Conservation (phyloP, 2,113 vertebrate species). For the Triplophysa dalaica region DNA sequence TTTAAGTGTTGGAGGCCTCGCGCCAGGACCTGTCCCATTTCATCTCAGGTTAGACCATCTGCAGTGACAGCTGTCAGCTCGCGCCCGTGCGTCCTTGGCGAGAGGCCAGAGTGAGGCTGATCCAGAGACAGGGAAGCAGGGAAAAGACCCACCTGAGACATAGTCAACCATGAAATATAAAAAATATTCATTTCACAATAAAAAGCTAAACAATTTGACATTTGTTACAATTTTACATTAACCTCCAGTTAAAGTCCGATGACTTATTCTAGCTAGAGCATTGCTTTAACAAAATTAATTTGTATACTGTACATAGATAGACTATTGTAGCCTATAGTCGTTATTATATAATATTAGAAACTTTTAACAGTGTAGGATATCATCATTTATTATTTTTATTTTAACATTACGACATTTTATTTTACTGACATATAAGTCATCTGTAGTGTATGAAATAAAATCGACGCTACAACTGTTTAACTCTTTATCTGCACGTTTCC, state of each 20-base stretch:
- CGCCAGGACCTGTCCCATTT: slow-evolving; percentile 61
- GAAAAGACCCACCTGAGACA: not conserved
- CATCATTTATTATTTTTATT: too few species aligned
- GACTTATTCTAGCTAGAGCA: too few species aligned
- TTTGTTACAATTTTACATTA: not conserved
- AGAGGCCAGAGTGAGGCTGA: slow-evolving; percentile 41
- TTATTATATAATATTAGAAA: too few species aligned
- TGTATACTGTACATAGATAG: too few species aligned
- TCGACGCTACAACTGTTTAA: not conserved
- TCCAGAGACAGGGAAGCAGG: not conserved
- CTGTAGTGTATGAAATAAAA: too few species aligned
- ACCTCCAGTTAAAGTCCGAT: not conserved
- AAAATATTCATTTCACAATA: too few species aligned
- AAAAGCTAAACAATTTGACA: too few species aligned
- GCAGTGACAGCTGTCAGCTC: slow-evolving; percentile 72
- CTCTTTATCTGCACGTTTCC: not conserved
- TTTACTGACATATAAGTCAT: too few species aligned
- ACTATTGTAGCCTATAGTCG: too few species aligned
- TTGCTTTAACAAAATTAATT: not conserved
- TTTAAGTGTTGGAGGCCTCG: slow-evolving; percentile 20
- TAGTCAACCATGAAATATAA: not conserved
- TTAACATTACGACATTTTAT: too few species aligned
- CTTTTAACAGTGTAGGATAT: too few species aligned
- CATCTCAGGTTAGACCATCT: slow-evolving; percentile 67
- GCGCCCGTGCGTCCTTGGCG: slow-evolving; percentile 62